phyloP scores from a whole-genome alignment of 2,797 vertebrate species.

The Tarsius wallacei region DNA sequence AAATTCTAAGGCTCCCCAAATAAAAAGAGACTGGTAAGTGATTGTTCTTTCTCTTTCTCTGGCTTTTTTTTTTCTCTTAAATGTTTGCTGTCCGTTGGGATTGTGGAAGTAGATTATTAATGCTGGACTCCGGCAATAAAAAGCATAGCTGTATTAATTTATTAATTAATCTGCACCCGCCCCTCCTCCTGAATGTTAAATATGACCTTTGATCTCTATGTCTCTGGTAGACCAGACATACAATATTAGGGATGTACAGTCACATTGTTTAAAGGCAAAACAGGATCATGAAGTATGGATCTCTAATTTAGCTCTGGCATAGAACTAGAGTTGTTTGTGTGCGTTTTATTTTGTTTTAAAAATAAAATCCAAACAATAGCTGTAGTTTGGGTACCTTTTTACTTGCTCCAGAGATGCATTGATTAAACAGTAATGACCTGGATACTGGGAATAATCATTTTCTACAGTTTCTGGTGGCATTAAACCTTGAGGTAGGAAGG shows the following conservation, averaged over 20 bases:
- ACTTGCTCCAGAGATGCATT: constrained; percentile 95
- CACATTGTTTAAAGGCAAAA: constrained; percentile 88
- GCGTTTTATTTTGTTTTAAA: constrained; percentile 80
- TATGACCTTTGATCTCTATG: constrained; percentile 97
- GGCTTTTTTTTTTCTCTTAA: constrained; percentile 84
- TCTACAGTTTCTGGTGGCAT: constrained; percentile 88
- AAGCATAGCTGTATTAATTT: constrained; percentile 92
- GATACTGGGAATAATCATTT: constrained; percentile 93
- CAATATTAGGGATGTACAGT: constrained; percentile 88
- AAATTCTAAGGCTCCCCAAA: constrained; percentile 92
- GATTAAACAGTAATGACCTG: constrained; percentile 97
- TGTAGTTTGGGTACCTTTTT: constrained; percentile 94
- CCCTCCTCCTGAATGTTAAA: constrained; percentile 92
- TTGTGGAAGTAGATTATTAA: constrained; percentile 91
- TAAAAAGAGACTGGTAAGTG: constrained; percentile 96
- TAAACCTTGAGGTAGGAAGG: constrained; percentile 86
- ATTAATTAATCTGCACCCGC: constrained; percentile 93
- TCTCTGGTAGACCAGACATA: constrained; percentile 92
- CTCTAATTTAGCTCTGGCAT: constrained; percentile 84
- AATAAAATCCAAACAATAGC: constrained; percentile 90
- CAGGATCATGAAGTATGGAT: constrained; percentile 80
- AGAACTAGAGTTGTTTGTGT: constrained; percentile 85
- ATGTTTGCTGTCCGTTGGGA: constrained; percentile 88
- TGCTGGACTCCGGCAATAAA: constrained; percentile 91
- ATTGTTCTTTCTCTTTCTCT: constrained; percentile 90